Base-by-base conservation (phyloP, 2,888 invertebrate genomes). In the Tanaodytes sp. region DNA sequence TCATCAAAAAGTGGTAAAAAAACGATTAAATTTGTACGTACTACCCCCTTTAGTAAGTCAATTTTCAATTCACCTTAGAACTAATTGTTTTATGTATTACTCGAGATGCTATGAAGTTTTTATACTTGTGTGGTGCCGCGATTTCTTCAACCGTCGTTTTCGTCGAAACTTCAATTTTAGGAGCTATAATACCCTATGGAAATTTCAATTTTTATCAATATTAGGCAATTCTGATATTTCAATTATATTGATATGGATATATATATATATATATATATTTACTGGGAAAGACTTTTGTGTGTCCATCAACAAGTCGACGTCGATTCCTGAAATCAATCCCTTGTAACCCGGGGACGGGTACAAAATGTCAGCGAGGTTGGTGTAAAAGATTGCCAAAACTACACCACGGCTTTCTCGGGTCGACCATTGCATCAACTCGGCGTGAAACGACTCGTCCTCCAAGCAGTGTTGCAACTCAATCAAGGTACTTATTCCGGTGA, bases 171-270 rank as follows among this genome's bases (percentile, higher is more conserved):
- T 91, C 91, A 61, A 92, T 89, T 86, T 92, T 92, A 0, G 92
- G 92, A 1, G 91, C 88, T 42, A 92, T 85, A 39, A 91, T 91
- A 45, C 92, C 92, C 91, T 91, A 76, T n/a, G n/a, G n/a, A n/a
- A n/a, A n/a, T n/a, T n/a, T n/a, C n/a, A n/a, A n/a, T n/a, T n/a
- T n/a, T n/a, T n/a, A n/a, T n/a, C n/a, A n/a, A n/a, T n/a, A n/a
- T n/a, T n/a, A n/a, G n/a, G n/a, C n/a, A n/a, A n/a, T n/a, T n/a
- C n/a, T n/a, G n/a, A n/a, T n/a, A n/a, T n/a, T n/a, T n/a, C n/a
- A n/a, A n/a, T n/a, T n/a, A n/a, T n/a, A n/a, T n/a, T n/a, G n/a
- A n/a, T n/a, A n/a, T n/a, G n/a, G n/a, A n/a, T n/a, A n/a, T n/a
- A n/a, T n/a, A n/a, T n/a, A n/a, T n/a, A n/a, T n/a, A n/a, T n/a